phyloP scores from a whole-genome alignment of 2,113 vertebrate species.

The Heptranchias perlo region DNA sequence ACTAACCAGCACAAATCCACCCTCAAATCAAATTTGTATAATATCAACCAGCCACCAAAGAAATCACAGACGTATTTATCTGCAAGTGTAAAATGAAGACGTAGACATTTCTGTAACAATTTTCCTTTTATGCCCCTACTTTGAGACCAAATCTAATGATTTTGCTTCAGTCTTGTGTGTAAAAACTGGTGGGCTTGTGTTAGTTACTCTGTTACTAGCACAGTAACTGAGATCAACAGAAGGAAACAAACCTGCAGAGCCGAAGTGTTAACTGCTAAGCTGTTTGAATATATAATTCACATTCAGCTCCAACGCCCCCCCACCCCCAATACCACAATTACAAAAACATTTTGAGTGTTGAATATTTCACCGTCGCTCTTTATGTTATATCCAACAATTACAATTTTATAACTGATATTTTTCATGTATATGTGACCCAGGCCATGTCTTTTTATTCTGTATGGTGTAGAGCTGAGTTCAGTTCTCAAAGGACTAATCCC shows the following conservation, averaged over 20 bases:
- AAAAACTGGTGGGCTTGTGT: neutral
- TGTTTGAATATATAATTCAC: neutral
- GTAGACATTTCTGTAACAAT: neutral
- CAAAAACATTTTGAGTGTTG: neutral
- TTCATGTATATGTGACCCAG: neutral
- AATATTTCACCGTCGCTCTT: neutral
- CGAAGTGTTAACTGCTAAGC: neutral
- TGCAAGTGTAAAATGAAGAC: neutral
- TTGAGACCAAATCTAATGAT: neutral
- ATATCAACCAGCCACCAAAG: neutral
- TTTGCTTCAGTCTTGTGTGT: neutral
- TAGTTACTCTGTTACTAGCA: neutral
- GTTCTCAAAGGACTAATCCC: neutral
- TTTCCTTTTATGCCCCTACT: neutral
- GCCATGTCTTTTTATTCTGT: neutral
- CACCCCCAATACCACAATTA: neutral
- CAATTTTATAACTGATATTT: neutral
- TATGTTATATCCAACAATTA: neutral
- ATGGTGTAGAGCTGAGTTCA: neutral
- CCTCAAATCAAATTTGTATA: neutral
- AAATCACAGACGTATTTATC: neutral
- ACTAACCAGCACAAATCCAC: neutral
- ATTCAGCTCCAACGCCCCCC: too few relatives aligned
- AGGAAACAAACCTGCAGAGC: neutral
- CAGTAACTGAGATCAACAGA: neutral